phyloP scores from a whole-genome alignment of 2,797 vertebrate species.

The Silurus aristotelis region DNA sequence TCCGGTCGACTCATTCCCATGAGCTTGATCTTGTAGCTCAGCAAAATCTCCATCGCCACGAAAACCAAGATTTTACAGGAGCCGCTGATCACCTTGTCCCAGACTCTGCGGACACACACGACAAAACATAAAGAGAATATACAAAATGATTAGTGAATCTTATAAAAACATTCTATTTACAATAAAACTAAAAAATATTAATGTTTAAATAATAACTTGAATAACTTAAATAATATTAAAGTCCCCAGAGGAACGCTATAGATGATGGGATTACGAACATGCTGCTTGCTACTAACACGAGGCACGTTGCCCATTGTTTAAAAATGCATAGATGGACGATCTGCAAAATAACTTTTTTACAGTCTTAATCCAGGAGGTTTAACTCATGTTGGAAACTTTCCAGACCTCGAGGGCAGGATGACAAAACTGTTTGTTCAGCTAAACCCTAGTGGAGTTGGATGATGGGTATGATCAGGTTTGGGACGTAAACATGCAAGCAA shows the following conservation, averaged over 20 bases:
- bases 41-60: slow-evolving; percentile 91
- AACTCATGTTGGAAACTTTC: not conserved
- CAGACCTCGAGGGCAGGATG: not conserved
- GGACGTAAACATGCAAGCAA: not conserved
- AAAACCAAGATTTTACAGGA: slow-evolving; percentile 98
- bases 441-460: not conserved
- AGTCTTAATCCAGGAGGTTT: not conserved
- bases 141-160: too few relatives aligned
- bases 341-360: not conserved
- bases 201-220: too few relatives aligned
- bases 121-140: too few relatives aligned
- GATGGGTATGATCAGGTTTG: not conserved
- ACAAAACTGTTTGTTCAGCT: not conserved
- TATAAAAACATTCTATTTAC: too few relatives aligned
- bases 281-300: too few relatives aligned
- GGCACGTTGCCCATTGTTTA: not conserved
- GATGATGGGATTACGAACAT: not conserved
- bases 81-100: slow-evolving; percentile 98
- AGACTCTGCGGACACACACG: slow-evolving; percentile 76
- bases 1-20: slow-evolving; percentile 84
- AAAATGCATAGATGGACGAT: not conserved
- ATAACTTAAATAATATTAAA: too few relatives aligned
- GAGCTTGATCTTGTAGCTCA: slow-evolving; percentile 93
- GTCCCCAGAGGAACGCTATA: not conserved
- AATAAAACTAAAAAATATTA: too few relatives aligned